phyloP scores from a whole-genome alignment of 2,888 invertebrate genomes.

The Tetranychus truncatus region DNA sequence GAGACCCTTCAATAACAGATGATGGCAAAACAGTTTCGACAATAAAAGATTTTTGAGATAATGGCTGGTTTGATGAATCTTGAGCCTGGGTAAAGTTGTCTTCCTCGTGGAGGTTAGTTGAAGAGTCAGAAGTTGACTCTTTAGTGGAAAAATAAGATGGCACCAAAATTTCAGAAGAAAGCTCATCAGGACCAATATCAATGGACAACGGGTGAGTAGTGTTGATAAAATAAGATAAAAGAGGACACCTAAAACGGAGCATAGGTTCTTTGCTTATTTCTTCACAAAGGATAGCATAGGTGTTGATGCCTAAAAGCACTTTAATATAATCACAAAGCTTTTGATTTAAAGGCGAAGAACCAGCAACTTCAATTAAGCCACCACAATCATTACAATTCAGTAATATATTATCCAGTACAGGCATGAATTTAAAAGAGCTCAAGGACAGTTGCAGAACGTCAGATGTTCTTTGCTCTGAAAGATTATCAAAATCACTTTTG shows the following conservation, averaged over 20 bases:
- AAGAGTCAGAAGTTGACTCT: not conserved
- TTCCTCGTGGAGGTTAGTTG: not conserved
- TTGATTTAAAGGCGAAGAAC: not conserved
- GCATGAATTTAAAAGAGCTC: conserved; percentile 5
- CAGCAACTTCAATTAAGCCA: not conserved
- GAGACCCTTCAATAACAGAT: not conserved
- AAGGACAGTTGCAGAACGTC: not conserved
- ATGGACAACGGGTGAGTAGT: not conserved
- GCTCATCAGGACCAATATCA: not conserved
- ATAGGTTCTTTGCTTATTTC: conserved; percentile 9
- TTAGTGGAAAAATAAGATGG: not conserved
- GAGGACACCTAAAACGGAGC: conserved; percentile 5
- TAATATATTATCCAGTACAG: not conserved
- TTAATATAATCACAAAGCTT: conserved; percentile 6
- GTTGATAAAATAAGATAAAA: not conserved
- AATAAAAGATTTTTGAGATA: not conserved
- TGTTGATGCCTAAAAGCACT: not conserved
- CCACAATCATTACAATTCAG: not conserved
- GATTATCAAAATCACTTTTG: not conserved
- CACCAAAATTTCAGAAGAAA: not conserved
- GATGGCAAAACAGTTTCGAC: not conserved
- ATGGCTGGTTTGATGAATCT: not conserved
- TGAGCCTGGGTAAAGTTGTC: not conserved
- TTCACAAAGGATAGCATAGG: conserved; percentile 5
- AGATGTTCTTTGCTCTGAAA: not conserved